A percentile compares a stretch with the other conserved stretches of the same genome.
phyloP scores from a whole-genome alignment of 2,113 vertebrate species.

The Bubo scandiacus region DNA sequence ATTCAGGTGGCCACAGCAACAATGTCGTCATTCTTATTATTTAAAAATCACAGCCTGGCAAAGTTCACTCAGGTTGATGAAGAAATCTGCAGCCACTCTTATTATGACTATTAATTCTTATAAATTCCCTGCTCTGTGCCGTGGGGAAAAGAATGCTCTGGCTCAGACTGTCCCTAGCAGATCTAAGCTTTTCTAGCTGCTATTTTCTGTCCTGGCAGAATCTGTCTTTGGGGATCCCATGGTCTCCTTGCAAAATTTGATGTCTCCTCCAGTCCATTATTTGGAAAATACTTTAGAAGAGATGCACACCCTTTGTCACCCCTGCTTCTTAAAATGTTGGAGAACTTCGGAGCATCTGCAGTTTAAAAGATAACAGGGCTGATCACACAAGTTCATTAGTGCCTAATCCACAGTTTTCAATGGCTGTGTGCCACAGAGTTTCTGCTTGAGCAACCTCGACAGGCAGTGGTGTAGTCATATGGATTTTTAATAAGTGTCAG shows the following conservation, averaged over 20 bases:
- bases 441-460: constrained; percentile 43
- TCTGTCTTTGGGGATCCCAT: background rate
- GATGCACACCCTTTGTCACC: background rate
- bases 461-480: background rate
- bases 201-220: background rate
- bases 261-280: background rate
- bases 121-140: background rate
- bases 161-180: background rate
- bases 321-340: background rate
- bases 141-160: background rate
- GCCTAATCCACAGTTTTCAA: background rate
- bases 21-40: too few relatives aligned
- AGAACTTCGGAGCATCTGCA: background rate
- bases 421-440: constrained; percentile 25
- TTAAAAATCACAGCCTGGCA: background rate
- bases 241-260: background rate
- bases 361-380: background rate
- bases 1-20: background rate
- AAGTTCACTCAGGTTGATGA: background rate
- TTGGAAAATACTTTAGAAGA: background rate
- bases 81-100: background rate
- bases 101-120: background rate
- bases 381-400: constrained; percentile 6
- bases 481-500: constrained; percentile 12
- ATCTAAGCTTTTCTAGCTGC: background rate